Evolutionary conservation across 2,113 vertebrate genomes (phyloP), one percentile per base, ranked within the genome.

Genomic region (human (Homo sapiens)): DNA sequence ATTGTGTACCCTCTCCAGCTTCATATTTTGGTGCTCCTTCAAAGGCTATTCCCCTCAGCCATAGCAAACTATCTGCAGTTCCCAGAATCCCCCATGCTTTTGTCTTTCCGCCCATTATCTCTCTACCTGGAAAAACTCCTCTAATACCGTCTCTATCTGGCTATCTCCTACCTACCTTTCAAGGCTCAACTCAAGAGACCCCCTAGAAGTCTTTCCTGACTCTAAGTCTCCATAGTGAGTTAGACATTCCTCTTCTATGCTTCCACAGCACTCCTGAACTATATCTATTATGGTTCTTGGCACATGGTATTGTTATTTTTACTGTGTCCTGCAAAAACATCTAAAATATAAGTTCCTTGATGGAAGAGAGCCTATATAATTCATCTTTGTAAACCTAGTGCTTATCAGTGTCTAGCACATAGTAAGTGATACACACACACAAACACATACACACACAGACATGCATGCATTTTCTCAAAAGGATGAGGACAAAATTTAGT

Each of bases 401-500:
- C 22, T 89, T 89, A 72, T 17, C 81, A 48, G 43, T 38, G 38
- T 38, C 18, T 2, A 90, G 14, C 27, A 94, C 40, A 55, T 1
- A 89, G 81, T 48, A 70, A 27, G 23, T 55, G 5, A 52, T 7
- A 48, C 43, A 32, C 30, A 88, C 2, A 32, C 43, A n/a, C 23
- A 88, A 6, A 43, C 40, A 18, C 3, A 32, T 66, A n/a, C 22
- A 48, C 5, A 32, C 59, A 75, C n/a, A 27, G 48, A 59, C 4
- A 27, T 9, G 3, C 6, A 40, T 9, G 50, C 4, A 57, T 43
- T 93, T 82, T 83, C 23, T 93, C 59, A 84, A 72, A 95, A 82
- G 75, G 40, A 22, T 66, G 43, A 90, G 35, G n/a, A 83, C 25
- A 95, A 80, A 93, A 96, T 66, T 57, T 83, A 72, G 43, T 76